phyloP scores from a whole-genome alignment of 2,888 invertebrate genomes.

The Cryptosula pallasiana region DNA sequence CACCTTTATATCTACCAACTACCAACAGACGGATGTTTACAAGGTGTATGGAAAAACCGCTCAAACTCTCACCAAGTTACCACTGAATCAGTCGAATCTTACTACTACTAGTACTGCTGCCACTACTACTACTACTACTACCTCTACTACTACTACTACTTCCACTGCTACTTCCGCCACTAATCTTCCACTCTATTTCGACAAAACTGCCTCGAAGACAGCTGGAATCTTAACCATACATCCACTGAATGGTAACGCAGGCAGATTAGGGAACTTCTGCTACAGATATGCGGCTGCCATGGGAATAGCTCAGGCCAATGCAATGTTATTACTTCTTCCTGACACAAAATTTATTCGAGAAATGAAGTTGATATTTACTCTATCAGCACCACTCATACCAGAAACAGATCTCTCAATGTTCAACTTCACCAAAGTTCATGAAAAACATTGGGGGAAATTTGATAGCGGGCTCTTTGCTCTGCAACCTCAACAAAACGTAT shows the following conservation, averaged over 20 bases:
- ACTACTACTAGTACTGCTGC: too few relatives aligned
- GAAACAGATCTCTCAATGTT: background rate
- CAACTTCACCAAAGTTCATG: background rate
- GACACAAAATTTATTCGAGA: conserved; percentile 30
- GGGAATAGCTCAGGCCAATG: conserved; percentile 34
- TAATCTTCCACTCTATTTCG: too few relatives aligned
- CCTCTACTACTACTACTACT: too few relatives aligned
- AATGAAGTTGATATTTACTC: conserved; percentile 31
- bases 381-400: background rate
- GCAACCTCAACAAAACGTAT: background rate
- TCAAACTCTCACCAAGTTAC: too few relatives aligned
- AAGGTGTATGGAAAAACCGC: too few relatives aligned
- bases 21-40: too few relatives aligned
- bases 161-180: too few relatives aligned
- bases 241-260: conserved; percentile 23
- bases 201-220: too few relatives aligned
- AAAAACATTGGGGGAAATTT: conserved; percentile 29
- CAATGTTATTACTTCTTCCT: conserved; percentile 36
- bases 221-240: background rate
- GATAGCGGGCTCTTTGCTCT: conserved; percentile 27
- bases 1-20: too few relatives aligned
- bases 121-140: too few relatives aligned
- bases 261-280: conserved; percentile 40
- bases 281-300: conserved; percentile 38
- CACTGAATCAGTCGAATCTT: too few relatives aligned